A percentile compares a stretch with the other conserved stretches of the same genome.
These are phyloP conservation scores for Falcaria lacertinaria DNA, from an alignment of 2,888 invertebrate species.

Conservation along the genomic window DNA sequence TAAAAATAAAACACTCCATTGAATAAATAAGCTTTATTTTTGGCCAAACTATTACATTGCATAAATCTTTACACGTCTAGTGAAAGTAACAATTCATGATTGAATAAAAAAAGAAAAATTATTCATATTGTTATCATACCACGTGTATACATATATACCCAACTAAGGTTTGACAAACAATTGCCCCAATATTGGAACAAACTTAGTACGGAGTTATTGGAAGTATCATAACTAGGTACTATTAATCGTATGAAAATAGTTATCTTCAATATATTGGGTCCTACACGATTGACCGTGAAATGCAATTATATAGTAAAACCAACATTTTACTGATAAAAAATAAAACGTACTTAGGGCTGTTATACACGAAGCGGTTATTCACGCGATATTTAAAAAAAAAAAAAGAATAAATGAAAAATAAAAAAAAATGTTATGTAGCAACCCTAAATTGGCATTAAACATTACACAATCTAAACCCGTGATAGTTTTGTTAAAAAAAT, in stretches of 20 bases:
- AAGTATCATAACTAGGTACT: background rate
- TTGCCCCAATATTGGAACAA: background rate
- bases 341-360: too few relatives aligned
- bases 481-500: too few relatives aligned
- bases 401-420: too few relatives aligned
- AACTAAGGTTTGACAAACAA: background rate
- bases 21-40: slow-evolving; percentile 80
- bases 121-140: slow-evolving; percentile 28
- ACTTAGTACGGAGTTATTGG: background rate
- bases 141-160: slow-evolving; percentile 19
- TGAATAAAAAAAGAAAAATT: slow-evolving; percentile 36
- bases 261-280: slow-evolving; percentile 14
- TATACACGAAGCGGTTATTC: too few relatives aligned
- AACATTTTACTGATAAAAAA: background rate
- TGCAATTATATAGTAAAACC: background rate
- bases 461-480: too few relatives aligned
- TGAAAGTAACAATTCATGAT: slow-evolving; percentile 45
- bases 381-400: too few relatives aligned
- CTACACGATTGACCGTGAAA: slow-evolving; percentile 7
- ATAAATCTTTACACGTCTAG: slow-evolving; percentile 57
- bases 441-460: too few relatives aligned
- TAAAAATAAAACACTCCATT: slow-evolving; percentile 27
- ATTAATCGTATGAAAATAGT: slow-evolving; percentile 12
- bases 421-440: too few relatives aligned
- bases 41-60: slow-evolving; percentile 77